Conservation (phyloP, 2,113 vertebrate species). For the Vimba vimba region DNA sequence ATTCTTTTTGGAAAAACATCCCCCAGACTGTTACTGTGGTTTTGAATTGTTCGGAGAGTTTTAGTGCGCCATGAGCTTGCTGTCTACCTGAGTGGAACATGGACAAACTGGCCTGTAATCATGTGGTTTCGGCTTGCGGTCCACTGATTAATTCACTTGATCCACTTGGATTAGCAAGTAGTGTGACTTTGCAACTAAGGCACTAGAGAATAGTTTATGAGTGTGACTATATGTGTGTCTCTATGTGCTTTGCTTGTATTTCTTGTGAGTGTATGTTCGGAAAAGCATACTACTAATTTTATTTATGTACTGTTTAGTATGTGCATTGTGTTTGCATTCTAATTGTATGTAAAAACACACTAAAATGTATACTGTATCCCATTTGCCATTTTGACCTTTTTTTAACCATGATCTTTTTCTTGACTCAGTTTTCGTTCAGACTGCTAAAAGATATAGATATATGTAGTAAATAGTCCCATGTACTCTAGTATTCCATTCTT, state of each 20-base stretch:
- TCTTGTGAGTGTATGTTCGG: neutral
- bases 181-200: neutral
- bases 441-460: neutral
- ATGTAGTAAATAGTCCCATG: neutral
- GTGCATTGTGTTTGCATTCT: neutral
- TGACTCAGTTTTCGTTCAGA: neutral
- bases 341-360: neutral
- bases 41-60: neutral
- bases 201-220: neutral
- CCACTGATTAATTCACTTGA: conserved; percentile 5
- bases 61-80: neutral
- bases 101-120: neutral
- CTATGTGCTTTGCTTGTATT: conserved; percentile 3
- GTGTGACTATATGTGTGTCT: neutral
- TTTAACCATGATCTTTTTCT: neutral
- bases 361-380: neutral
- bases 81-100: conserved; percentile 22
- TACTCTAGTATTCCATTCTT: neutral
- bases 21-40: neutral
- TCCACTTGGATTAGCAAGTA: conserved; percentile 16
- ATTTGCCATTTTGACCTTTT: too few species aligned
- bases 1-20: conserved; percentile 7
- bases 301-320: neutral
- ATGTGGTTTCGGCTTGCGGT: conserved; percentile 45
- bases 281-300: neutral